A percentile compares a stretch with the other conserved stretches of the same genome.
These are phyloP conservation scores for Trissoscelio sp. DNA, from an alignment of 2,888 invertebrate genomes.

Conservation along the genomic window DNA sequence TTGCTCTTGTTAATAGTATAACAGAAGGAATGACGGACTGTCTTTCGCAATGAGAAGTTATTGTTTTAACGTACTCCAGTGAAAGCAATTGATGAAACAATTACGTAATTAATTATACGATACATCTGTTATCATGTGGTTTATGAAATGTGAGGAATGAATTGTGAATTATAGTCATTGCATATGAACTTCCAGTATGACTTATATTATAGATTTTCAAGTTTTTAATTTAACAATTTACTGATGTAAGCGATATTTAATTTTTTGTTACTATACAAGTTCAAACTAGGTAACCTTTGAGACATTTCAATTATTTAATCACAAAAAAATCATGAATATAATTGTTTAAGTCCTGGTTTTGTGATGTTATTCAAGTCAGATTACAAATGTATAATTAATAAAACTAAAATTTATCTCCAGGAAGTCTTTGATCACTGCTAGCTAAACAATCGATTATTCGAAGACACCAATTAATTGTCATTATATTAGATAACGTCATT, in stretches of 20 bases:
- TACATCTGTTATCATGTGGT: constrained; percentile 21
- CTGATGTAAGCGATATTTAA: too few relatives aligned
- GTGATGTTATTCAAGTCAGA: too few relatives aligned
- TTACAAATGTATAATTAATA: too few relatives aligned
- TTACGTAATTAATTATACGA: constrained; percentile 49
- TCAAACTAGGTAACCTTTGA: too few relatives aligned
- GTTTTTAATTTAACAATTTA: too few relatives aligned
- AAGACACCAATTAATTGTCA: background rate
- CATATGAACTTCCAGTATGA: too few relatives aligned
- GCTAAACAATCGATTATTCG: background rate
- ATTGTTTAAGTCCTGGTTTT: too few relatives aligned
- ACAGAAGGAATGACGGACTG: background rate
- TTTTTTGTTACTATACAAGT: too few relatives aligned
- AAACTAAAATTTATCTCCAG: background rate
- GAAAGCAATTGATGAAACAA: constrained; percentile 52
- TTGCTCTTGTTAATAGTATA: background rate
- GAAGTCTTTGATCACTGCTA: background rate
- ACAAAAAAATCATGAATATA: too few relatives aligned
- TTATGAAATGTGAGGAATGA: constrained; percentile 28
- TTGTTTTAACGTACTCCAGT: constrained; percentile 20
- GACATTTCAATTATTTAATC: too few relatives aligned
- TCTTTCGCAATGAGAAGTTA: background rate
- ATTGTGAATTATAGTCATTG: background rate
- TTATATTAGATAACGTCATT: background rate
- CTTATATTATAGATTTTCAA: too few relatives aligned